Evolutionary conservation across 2,888 invertebrate species (phyloP).

Genomic region (Isotomurus palustris): DNA sequence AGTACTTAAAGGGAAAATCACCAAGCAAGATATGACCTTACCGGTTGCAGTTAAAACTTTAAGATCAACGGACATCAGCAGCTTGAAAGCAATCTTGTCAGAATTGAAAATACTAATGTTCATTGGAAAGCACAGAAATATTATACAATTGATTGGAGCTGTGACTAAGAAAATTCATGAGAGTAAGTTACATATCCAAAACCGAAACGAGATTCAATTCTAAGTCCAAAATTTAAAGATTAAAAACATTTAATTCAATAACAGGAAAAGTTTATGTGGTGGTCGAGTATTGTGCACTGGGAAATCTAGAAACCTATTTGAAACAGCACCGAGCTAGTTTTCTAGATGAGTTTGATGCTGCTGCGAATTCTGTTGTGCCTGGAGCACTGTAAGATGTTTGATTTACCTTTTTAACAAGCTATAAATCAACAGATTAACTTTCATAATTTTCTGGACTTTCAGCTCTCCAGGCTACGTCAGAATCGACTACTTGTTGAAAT

Average conservation of each 20-base stretch:
- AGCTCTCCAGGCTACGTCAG: slow-evolving; percentile 19
- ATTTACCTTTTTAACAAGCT: too few relatives aligned
- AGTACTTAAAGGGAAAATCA: slow-evolving; percentile 29
- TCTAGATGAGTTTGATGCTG: slow-evolving; percentile 26
- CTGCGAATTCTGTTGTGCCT: neutral
- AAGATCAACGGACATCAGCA: slow-evolving; percentile 21
- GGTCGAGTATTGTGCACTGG: slow-evolving; percentile 34
- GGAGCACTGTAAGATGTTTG: neutral
- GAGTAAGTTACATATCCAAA: slow-evolving; percentile 14
- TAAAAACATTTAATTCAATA: neutral
- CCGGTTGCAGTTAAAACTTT: slow-evolving; percentile 34
- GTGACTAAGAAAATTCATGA: slow-evolving; percentile 31
- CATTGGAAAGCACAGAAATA: slow-evolving; percentile 33
- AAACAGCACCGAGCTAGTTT: slow-evolving; percentile 23
- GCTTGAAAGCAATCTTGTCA: slow-evolving; percentile 24
- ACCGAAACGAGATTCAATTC: neutral
- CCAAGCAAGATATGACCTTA: neutral
- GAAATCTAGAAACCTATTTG: slow-evolving; percentile 30
- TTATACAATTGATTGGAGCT: slow-evolving; percentile 32
- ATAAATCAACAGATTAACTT: too few relatives aligned
- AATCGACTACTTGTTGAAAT: slow-evolving; percentile 28
- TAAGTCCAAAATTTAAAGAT: neutral
- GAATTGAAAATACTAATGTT: slow-evolving; percentile 33
- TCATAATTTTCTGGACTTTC: neutral
- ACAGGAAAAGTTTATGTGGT: slow-evolving; percentile 19